phyloP scores from a whole-genome alignment of 1,140 invertebrate genomes.

The Maconellicoccus hirsutus region DNA sequence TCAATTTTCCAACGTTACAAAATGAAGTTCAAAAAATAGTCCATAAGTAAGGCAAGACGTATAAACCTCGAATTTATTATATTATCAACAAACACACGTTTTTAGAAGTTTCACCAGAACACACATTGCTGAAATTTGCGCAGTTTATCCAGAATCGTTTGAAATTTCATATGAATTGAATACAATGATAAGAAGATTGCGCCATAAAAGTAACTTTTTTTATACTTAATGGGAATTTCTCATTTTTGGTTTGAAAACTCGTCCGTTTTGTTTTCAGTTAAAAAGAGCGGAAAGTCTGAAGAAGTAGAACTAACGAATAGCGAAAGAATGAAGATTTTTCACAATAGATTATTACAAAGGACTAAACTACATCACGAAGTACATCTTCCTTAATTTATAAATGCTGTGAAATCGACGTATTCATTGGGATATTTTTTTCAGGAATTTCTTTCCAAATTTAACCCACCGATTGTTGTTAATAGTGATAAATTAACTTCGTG shows the following conservation, averaged over 20 bases:
- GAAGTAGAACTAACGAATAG: conserved; percentile 31
- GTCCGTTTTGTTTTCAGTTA: too few relatives aligned
- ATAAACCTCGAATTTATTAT: not conserved
- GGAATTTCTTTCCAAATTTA: conserved; percentile 56
- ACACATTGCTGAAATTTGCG: conserved; percentile 73
- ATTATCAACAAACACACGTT: not conserved
- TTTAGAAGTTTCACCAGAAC: conserved; percentile 59
- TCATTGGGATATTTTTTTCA: too few relatives aligned
- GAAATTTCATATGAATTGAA: conserved; percentile 50
- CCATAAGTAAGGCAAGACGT: conserved; percentile 46
- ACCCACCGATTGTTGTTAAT: conserved; percentile 57
- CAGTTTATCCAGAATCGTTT: conserved; percentile 55
- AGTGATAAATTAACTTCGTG: conserved; percentile 66
- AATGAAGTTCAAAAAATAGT: conserved; percentile 77
- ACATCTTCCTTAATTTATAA: conserved; percentile 25
- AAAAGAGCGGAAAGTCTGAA: not conserved
- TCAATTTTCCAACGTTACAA: conserved; percentile 77
- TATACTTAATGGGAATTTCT: too few relatives aligned
- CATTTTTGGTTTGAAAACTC: too few relatives aligned
- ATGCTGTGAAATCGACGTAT: too few relatives aligned
- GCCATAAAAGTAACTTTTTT: too few relatives aligned
- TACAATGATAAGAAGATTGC: conserved; percentile 34
- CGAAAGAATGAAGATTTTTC: conserved; percentile 51
- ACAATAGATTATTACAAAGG: conserved; percentile 46
- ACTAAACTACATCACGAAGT: conserved; percentile 57